Conservation (phyloP, 92 coral and sea anemone species). For the Zoanthus sociatus region DNA sequence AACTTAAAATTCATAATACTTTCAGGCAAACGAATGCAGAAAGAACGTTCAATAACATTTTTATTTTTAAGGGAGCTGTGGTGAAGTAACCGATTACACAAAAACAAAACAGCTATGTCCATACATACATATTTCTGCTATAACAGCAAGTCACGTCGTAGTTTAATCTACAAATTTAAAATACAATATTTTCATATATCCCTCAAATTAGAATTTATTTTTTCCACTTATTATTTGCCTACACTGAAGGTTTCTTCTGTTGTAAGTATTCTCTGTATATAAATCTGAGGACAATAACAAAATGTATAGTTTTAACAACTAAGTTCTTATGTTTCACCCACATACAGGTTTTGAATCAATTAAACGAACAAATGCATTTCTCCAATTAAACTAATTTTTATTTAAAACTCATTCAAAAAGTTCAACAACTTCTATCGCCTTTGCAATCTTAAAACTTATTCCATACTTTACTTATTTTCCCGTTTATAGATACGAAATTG, state of each 20-base stretch:
- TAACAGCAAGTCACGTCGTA: too few species aligned
- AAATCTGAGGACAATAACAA: background rate
- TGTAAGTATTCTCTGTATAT: background rate
- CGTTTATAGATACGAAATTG: background rate
- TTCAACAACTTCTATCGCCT: background rate
- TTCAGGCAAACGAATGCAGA: too few species aligned
- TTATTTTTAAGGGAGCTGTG: too few species aligned
- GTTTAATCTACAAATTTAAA: too few species aligned
- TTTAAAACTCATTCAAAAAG: background rate
- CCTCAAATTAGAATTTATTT: too few species aligned
- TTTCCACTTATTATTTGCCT: background rate
- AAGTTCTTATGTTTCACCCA: background rate
- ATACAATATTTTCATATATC: too few species aligned
- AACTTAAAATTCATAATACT: too few species aligned
- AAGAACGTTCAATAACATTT: too few species aligned
- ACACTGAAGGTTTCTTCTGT: background rate
- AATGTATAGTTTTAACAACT: background rate
- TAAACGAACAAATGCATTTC: background rate
- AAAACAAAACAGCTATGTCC: too few species aligned
- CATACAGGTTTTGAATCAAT: constrained; percentile 2
- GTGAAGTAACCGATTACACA: too few species aligned
- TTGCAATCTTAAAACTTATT: background rate
- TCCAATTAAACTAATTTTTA: background rate
- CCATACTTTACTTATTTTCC: background rate
- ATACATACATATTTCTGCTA: too few species aligned